Base-by-base conservation (phyloP, 92 coral and sea anemone genomes). In the Ricordea florida region DNA sequence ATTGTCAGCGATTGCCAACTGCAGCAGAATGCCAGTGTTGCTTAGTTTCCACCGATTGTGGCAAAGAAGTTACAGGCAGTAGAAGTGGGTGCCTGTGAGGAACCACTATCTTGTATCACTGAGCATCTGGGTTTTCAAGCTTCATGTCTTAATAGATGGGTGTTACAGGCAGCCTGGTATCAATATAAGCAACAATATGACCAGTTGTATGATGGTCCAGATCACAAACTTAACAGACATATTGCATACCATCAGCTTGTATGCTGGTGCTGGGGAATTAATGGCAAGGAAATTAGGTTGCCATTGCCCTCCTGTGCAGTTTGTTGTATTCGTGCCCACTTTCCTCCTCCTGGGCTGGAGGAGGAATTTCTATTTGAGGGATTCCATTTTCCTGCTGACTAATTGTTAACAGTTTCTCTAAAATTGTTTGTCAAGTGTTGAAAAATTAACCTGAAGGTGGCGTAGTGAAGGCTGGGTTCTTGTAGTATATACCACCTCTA, bases 301-400 rank as follows among this genome's bases (percentile, higher is more conserved):
- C 73, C 66, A 46, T 73, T 85, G 16, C 90, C 90, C 29, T 72
- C 91, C 3, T 85, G 86, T 56, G 91, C 91, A 16, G 86, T 86
- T 0, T 53, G 69, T 40, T 86, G 91, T 46, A 86, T 86, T 14
- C 75, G 91, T 7, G 83, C 91, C 13, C 86, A 86, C 66, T 85
- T 85, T 24, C 90, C 82, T 31, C 89, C 89, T 29, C 82, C 82
- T 30, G 82, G 85, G 16, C 37, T 31, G 20, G 85, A 84, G 50
- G 90, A 84, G 9, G 75, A 69, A 40, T 70, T 69, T 70, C 50
- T 62, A 36, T 85, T 79, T 59, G 69, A 50, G 33, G 90, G 78
- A 29, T 79, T 79, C 56, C 28, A 35, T 3, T 60, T 62, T 57
- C 47, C 86, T 20, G 86, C 73, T 59, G 78, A 65, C 17, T 85